Base-by-base conservation (phyloP, 2,888 invertebrate species). In the Cephus nigrinus region DNA sequence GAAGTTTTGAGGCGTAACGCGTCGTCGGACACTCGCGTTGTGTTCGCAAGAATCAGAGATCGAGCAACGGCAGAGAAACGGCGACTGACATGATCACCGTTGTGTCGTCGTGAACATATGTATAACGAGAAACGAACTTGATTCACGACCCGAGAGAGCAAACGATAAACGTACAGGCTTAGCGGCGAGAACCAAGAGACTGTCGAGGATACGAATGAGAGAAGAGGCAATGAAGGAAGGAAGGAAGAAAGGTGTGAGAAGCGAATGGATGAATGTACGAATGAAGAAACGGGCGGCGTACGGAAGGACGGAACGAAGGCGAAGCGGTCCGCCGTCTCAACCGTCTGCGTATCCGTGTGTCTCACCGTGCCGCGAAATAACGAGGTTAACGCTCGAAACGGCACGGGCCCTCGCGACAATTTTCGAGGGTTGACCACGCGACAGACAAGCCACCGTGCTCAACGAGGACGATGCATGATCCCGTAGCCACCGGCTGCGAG, bases 21-120 rank as follows among this genome's bases (percentile, higher is more conserved):
- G 55, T 78, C 75, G 30, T 23, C 73, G 78, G 34, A 35, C 15
- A 71, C 32, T 75, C 75, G 36, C 69, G 55, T 34, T 72, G 73
- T 40, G 31, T 32, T 73, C 76, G 78, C 73, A 78, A 73, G 77
- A 77, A 79, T 83, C 79, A 75, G 75, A 80, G 23, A 9, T 55
- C 55, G 55, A 55, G 23, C 55, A 55, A 15, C 55, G 55, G 2
- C 55, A 23, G 23, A 55, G 74, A 80, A 82, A 84, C 78, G 79
- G 77, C 80, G 75, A 76, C 75, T 80, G 81, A 83, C 82, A 83
- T 82, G 74, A 73, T 76, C 82, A 81, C 78, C 76, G 71, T 74
- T 73, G 76, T 73, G 76, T 72, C 74, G 77, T 82, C 34, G 34
- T 55, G 76, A 12, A 69, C 74, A 75, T 69, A 68, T 15, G 32